Evolutionary conservation across 1,140 invertebrate species (phyloP), one percentile per base, ranked within the genome.

Genomic region (Tetraneura akinire): DNA sequence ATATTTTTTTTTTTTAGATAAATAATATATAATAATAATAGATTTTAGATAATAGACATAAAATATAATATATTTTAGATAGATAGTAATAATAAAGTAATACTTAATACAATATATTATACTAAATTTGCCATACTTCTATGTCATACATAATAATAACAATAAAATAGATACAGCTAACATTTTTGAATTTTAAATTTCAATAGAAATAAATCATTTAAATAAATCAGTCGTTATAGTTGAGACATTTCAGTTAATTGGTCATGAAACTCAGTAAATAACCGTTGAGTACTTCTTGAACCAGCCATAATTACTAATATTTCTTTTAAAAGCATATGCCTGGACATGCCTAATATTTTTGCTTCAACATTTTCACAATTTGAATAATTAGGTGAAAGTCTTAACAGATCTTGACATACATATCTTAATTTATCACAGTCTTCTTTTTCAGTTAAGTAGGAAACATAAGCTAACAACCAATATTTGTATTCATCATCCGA

Each of bases 261-360:
- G 84, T 97, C 94, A 37, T 90, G 89, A 84, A 96, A 96, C 86
- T 97, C 95, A 0, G 92, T 90, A 85, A 94, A 96, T 26, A 98
- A 86, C 83, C 95, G 88, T 87, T 97, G 95, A 89, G 94, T 92
- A 71, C 90, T 90, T 16, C 94, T 86, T 85, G 95, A 92, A n/a
- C 90, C 88, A 80, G 92, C 92, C 1, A 96, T 87, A 6, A 94
- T 87, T 1, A 89, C 86, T 64, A 97, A 86, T 82, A 94, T 90
- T 83, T 94, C 93, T 83, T 91, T 89, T 80, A 97, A 86, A 4
- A 97, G 87, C 55, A 90, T 89, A 83, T 92, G 90, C 83, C 95
- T 96, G 64, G 91, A 90, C 68, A 92, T 87, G 80, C 90, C 92
- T n/a, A 78, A 13, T 29, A 78, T 47, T n/a, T n/a, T n/a, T 18